phyloP scores from a whole-genome alignment of 2,797 vertebrate species.

The Characodon lateralis region DNA sequence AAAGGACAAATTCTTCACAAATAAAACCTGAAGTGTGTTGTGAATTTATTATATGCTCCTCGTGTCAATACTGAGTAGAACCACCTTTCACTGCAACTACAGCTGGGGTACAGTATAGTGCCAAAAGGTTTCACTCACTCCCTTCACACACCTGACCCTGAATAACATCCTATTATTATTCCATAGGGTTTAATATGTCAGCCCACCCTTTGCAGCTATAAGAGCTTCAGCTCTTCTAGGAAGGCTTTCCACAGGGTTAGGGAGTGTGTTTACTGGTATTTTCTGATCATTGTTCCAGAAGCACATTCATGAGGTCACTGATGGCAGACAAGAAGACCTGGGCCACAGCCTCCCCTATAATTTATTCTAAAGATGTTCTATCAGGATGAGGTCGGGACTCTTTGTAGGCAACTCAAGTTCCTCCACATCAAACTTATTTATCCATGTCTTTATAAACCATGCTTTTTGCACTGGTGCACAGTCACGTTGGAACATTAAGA shows the following conservation, averaged over 20 bases:
- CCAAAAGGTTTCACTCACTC: neutral
- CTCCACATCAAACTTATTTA: neutral
- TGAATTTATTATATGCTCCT: neutral
- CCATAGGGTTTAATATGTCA: neutral
- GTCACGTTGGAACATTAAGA: too few species aligned
- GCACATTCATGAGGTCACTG: neutral
- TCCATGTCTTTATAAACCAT: neutral
- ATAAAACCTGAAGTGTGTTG: too few species aligned
- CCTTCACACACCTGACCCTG: neutral
- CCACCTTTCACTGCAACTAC: neutral
- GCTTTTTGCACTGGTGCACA: too few species aligned
- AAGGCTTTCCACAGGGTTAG: neutral
- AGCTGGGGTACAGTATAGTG: neutral
- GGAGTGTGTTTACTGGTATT: neutral
- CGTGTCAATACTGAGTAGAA: too few species aligned
- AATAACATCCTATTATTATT: neutral
- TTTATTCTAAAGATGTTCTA: neutral
- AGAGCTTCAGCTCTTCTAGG: neutral
- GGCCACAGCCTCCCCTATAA: neutral
- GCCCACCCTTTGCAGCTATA: neutral
- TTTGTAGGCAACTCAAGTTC: neutral
- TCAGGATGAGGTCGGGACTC: neutral
- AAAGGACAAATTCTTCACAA: neutral
- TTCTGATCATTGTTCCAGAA: neutral
- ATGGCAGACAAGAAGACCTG: neutral